phyloP scores from a whole-genome alignment of 2,797 vertebrate genomes.

The Enteromius radiatus region DNA sequence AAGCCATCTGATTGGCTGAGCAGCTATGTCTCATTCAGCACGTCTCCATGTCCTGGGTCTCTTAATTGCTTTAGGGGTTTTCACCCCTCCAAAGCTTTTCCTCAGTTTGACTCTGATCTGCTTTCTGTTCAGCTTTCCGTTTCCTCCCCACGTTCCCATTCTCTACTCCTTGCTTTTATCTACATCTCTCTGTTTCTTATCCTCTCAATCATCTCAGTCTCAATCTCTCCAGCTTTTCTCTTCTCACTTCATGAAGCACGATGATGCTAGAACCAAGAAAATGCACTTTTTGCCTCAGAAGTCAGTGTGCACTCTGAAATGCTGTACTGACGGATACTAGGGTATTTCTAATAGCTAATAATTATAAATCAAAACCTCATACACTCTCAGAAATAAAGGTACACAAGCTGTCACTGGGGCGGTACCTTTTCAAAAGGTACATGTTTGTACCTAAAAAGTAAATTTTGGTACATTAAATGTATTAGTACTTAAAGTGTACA shows the following conservation, averaged over 20 bases:
- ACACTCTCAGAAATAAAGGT: background rate
- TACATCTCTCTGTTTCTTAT: conserved; percentile 2
- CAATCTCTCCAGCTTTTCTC: conserved; percentile 8
- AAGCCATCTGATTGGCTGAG: conserved; percentile 42
- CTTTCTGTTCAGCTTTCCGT: conserved; percentile 1
- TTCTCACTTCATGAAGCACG: background rate
- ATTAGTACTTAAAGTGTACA: no score
- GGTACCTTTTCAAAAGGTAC: no score
- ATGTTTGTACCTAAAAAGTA: no score
- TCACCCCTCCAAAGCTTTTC: conserved; percentile 18
- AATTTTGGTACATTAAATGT: no score
- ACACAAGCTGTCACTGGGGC: no score
- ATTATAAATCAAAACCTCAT: background rate
- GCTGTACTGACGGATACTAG: background rate
- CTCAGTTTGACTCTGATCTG: conserved; percentile 8
- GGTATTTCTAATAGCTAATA: background rate
- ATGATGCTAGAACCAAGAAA: conserved; percentile 2
- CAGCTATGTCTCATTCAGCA: conserved; percentile 22
- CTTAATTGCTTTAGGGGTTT: conserved; percentile 52
- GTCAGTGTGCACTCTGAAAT: background rate
- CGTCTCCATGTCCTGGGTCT: conserved; percentile 29
- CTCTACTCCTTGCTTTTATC: conserved; percentile 9
- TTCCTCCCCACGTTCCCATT: background rate
- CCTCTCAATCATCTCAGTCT: background rate
- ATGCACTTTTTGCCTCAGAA: background rate